phyloP scores from a whole-genome alignment of 2,797 vertebrate genomes.

The Pelobates cultripes region DNA sequence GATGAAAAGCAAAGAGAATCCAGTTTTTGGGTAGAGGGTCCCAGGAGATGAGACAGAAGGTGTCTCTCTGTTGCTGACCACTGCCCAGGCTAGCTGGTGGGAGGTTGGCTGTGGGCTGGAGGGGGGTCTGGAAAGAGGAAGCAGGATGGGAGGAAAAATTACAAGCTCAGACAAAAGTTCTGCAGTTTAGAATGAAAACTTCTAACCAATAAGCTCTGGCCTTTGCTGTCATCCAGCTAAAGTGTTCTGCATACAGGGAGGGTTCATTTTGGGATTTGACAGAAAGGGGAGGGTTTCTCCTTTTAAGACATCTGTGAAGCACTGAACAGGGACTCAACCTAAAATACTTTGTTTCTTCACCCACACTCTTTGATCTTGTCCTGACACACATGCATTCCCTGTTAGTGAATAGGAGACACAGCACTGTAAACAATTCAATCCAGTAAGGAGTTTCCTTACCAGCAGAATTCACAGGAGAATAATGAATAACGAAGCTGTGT shows the following conservation, averaged over 20 bases:
- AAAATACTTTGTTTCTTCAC: slow-evolving; percentile 4
- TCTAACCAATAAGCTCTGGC: slow-evolving; percentile 41
- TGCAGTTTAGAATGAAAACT: slow-evolving; percentile 45
- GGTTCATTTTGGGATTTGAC: slow-evolving; percentile 16
- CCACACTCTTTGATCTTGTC: slow-evolving; percentile 35
- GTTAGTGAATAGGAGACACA: slow-evolving; percentile 22
- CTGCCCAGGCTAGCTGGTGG: slow-evolving; percentile 34
- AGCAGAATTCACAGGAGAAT: background rate
- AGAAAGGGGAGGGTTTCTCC: slow-evolving; percentile 29
- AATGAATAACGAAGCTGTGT: slow-evolving; percentile 31
- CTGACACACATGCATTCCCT: slow-evolving; percentile 34
- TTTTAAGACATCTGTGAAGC: slow-evolving; percentile 26
- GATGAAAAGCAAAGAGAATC: slow-evolving; percentile 33
- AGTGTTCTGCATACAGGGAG: slow-evolving; percentile 37
- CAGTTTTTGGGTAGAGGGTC: slow-evolving; percentile 19
- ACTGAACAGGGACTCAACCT: slow-evolving; percentile 3
- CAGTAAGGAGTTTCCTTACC: background rate
- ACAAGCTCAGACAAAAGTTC: slow-evolving; percentile 50
- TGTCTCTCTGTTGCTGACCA: slow-evolving; percentile 38
- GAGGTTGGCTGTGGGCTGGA: slow-evolving; percentile 42
- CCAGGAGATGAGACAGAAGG: slow-evolving; percentile 27
- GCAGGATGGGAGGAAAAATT: slow-evolving; percentile 48
- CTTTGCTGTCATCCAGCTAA: slow-evolving; percentile 21
- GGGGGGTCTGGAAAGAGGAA: slow-evolving; percentile 45
- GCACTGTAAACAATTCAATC: slow-evolving; percentile 30